Percentiles rank a stretch among this genome's conserved stretches.
phyloP scores from a whole-genome alignment of 2,797 vertebrate genomes.

The Gila robusta region DNA sequence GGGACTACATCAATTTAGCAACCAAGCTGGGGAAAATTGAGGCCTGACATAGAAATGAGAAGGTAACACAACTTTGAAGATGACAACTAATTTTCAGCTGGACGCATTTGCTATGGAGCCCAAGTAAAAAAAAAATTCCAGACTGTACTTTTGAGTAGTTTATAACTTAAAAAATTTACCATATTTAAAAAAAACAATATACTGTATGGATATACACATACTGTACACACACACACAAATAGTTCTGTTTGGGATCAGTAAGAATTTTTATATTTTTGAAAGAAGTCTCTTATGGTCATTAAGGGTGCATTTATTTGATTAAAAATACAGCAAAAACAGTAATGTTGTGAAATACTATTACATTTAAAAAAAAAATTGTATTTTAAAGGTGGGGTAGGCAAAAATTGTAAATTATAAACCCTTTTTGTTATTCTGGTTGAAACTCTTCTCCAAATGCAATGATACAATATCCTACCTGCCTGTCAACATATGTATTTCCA shows the following conservation, averaged over 20 bases:
- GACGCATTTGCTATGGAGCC: background rate
- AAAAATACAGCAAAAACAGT: background rate
- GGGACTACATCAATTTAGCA: conserved; percentile 75
- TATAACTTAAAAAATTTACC: background rate
- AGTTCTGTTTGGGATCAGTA: background rate
- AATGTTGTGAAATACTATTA: background rate
- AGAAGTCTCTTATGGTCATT: background rate
- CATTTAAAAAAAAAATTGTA: too few relatives aligned
- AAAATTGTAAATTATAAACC: too few relatives aligned
- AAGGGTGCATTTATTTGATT: background rate
- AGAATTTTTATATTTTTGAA: background rate
- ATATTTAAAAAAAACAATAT: too few relatives aligned
- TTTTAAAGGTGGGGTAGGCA: too few relatives aligned
- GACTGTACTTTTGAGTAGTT: background rate
- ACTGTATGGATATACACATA: too few relatives aligned
- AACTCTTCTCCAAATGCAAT: too few relatives aligned
- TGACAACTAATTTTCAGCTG: conserved; percentile 34
- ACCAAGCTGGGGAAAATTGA: conserved; percentile 70
- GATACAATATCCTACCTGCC: too few relatives aligned
- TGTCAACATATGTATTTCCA: too few relatives aligned
- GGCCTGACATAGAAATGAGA: conserved; percentile 73
- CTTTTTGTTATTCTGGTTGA: too few relatives aligned
- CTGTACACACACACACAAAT: background rate
- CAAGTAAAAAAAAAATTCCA: background rate
- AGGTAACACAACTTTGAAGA: conserved; percentile 55